Conservation (phyloP, 1,140 invertebrate species). For the Agrilus planipennis region DNA sequence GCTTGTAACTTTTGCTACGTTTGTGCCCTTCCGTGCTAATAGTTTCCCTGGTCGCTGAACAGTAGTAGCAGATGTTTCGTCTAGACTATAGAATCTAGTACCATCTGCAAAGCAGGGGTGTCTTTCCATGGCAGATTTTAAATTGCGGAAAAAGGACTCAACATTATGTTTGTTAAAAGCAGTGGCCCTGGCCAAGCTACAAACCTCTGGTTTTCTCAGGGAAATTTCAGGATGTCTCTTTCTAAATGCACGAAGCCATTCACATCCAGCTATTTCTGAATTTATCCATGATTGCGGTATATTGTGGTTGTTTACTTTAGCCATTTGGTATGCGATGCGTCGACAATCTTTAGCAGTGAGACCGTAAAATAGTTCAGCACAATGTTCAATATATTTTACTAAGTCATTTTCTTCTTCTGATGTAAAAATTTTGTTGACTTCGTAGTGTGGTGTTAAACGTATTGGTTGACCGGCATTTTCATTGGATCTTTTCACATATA, state of each 20-base stretch:
- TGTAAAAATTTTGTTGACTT: not conserved
- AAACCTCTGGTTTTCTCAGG: slow-evolving; percentile 32
- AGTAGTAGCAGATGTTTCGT: slow-evolving; percentile 35
- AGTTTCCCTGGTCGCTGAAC: slow-evolving; percentile 33
- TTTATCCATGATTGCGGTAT: slow-evolving; percentile 25
- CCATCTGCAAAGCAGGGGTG: slow-evolving; percentile 13
- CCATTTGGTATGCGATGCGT: slow-evolving; percentile 33
- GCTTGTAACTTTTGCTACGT: slow-evolving; percentile 31
- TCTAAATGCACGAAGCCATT: slow-evolving; percentile 32
- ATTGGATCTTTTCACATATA: no score
- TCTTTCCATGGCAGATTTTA: slow-evolving; percentile 18
- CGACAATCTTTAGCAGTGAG: slow-evolving; percentile 21
- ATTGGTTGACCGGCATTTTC: no score
- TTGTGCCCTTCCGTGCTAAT: slow-evolving; percentile 25
- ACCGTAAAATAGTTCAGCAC: slow-evolving; percentile 24
- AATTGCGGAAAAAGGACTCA: slow-evolving; percentile 7
- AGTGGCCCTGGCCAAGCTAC: slow-evolving; percentile 32
- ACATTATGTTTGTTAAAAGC: slow-evolving; percentile 30
- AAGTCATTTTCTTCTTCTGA: not conserved
- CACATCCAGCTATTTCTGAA: slow-evolving; percentile 26
- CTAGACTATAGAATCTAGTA: slow-evolving; percentile 32
- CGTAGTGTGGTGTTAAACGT: not conserved
- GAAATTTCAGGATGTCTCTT: slow-evolving; percentile 30
- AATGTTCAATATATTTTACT: slow-evolving; percentile 7
- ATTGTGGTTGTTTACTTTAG: slow-evolving; percentile 23